These are phyloP conservation scores for Pelobates fuscus DNA, from an alignment of 2,113 vertebrate species.

Conservation along the genomic window DNA sequence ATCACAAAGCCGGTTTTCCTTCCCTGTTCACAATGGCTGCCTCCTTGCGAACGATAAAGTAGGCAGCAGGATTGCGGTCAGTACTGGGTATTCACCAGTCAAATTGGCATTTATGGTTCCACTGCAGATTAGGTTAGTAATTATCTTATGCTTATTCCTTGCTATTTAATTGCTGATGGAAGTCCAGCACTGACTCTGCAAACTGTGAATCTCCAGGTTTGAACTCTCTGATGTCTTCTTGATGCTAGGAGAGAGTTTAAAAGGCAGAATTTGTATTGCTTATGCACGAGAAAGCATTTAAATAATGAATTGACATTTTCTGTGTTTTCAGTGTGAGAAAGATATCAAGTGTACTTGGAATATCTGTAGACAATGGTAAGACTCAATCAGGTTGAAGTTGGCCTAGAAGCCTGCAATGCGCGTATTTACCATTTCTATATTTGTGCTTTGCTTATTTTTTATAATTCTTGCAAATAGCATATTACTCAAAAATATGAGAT, in stretches of 20 bases:
- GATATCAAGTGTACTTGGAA: slow-evolving; percentile 98
- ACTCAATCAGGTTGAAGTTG: slow-evolving; percentile 78
- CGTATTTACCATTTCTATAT: slow-evolving; percentile 63
- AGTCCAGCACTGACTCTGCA: not conserved
- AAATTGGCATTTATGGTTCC: too few relatives aligned
- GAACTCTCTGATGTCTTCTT: not conserved
- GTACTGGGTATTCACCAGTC: not conserved
- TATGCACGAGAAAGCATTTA: slow-evolving; percentile 68
- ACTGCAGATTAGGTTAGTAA: too few relatives aligned
- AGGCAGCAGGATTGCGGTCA: slow-evolving; percentile 58
- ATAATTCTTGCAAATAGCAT: slow-evolving; percentile 16
- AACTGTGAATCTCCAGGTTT: not conserved
- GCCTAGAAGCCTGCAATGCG: slow-evolving; percentile 67
- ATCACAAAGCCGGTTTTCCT: not conserved
- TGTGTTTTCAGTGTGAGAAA: slow-evolving; percentile 99
- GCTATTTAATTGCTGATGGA: not conserved
- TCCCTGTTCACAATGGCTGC: not conserved
- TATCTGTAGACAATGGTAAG: slow-evolving; percentile 99
- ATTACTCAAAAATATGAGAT: not conserved
- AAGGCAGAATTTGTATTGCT: slow-evolving; percentile 64
- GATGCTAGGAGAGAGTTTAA: slow-evolving; percentile 52
- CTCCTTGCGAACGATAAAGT: slow-evolving; percentile 57
- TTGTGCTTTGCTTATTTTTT: slow-evolving; percentile 48
- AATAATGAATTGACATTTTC: slow-evolving; percentile 91
- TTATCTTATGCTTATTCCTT: too few relatives aligned